phyloP scores from a whole-genome alignment of 2,113 vertebrate genomes.

The Picathartes gymnocephalus region DNA sequence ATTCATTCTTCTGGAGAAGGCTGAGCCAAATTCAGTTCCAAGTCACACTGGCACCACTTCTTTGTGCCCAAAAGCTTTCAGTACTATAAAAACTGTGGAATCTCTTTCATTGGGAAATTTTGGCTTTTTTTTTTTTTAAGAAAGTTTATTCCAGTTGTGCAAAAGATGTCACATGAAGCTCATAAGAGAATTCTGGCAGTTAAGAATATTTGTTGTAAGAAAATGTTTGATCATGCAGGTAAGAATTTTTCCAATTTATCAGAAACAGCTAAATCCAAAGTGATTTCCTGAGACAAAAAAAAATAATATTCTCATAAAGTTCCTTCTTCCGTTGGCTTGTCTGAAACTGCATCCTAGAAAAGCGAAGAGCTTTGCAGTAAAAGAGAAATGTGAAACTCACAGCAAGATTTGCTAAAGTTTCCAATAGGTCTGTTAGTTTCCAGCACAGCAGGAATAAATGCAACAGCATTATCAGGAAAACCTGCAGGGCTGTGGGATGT shows the following conservation, averaged over 20 bases:
- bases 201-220: background rate
- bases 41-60: background rate
- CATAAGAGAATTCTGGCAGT: background rate
- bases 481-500: background rate
- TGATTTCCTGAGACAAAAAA: background rate
- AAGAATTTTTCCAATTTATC: background rate
- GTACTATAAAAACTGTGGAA: background rate
- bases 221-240: background rate
- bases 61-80: background rate
- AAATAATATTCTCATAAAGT: background rate
- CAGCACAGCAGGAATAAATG: background rate
- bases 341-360: background rate
- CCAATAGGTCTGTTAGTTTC: background rate
- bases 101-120: background rate
- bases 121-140: background rate
- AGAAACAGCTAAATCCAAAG: background rate
- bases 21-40: background rate
- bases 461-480: background rate
- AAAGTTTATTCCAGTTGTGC: background rate
- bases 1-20: background rate
- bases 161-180: background rate
- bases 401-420: background rate
- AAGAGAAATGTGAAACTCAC: background rate
- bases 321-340: background rate
- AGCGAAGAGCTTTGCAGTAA: background rate